Base-by-base conservation (phyloP, 2,888 invertebrate genomes). In the Gibbula magus region DNA sequence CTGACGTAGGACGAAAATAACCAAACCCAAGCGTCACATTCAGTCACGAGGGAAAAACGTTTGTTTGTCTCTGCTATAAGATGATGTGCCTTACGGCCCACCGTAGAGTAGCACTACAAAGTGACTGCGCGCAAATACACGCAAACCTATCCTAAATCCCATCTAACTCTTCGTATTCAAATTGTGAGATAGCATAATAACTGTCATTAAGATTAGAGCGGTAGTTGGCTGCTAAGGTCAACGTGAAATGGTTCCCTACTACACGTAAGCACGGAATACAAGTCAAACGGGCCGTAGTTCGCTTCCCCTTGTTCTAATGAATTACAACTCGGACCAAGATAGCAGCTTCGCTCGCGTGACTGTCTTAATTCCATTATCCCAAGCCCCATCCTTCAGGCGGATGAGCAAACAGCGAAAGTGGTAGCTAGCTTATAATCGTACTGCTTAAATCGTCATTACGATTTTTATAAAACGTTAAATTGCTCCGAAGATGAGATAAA, bases 401-500 rank as follows among this genome's bases (percentile, higher is more conserved):
- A 75, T 75, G 53, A 35, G 54, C 52, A 75, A 75, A 75, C 75
- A 75, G 75, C 52, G 75, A 75, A 75, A 75, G 53, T 75, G 75
- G 53, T 75, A 75, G 75, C 75, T 75, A 75, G 75, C 75, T 54
- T 75, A 53, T 75, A 75, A 75, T 75, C 53, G 75, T 29, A 32
- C 54, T 75, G 75, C 75, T 75, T 75, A 75, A 75, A 75, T 75
- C 75, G 75, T 75, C 75, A 75, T 75, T 75, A 75, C 75, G 53
- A 75, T 75, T 54, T 54, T 75, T 75, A 75, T 75, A 52, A 75
- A 75, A 75, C 53, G 53, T 54, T 75, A 53, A 75, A 75, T 75
- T 75, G 75, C n/a, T 54, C 75, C 54, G 54, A 75, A 54, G 75
- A 54, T 35, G 32, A 54, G 75, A 52, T 75, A 75, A 75, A 75